Conservation (phyloP, 2,888 invertebrate species). For the Pocota personata region DNA sequence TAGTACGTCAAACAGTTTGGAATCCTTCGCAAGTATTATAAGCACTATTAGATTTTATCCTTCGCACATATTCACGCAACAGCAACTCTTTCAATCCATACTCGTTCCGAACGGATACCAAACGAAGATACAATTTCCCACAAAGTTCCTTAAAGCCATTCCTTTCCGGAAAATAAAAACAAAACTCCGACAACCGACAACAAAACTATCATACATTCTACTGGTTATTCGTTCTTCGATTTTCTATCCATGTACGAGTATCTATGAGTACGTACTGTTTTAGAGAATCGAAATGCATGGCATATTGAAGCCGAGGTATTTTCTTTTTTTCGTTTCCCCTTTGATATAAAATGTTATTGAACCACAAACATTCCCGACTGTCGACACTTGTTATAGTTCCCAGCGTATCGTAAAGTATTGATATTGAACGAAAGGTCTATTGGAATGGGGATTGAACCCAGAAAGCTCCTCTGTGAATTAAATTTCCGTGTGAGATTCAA, state of each 20-base stretch:
- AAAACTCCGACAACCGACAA: constrained; percentile 27
- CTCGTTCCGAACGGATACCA: constrained; percentile 15
- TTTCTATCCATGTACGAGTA: constrained; percentile 4
- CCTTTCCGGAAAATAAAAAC: constrained; percentile 47
- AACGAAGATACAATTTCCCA: constrained; percentile 60
- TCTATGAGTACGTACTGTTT: not conserved
- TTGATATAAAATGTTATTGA: constrained; percentile 67
- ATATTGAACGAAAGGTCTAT: constrained; percentile 40
- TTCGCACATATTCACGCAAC: constrained; percentile 63
- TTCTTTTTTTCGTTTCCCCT: not conserved
- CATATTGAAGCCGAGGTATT: constrained; percentile 52
- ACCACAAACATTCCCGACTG: constrained; percentile 55
- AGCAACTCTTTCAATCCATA: constrained; percentile 17
- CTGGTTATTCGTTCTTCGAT: constrained; percentile 27
- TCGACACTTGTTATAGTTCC: constrained; percentile 70
- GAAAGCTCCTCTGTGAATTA: constrained; percentile 24
- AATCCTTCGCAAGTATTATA: not conserved
- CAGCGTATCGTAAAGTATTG: constrained; percentile 44
- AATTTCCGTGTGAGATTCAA: constrained; percentile 54
- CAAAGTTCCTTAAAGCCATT: constrained; percentile 60
- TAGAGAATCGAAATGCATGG: constrained; percentile 34
- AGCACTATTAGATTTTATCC: constrained; percentile 47
- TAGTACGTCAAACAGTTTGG: constrained; percentile 34
- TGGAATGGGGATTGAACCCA: not conserved
- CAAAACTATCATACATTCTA: not conserved